Percentiles rank a stretch among this genome's conserved stretches.
These are phyloP conservation scores for Drosophila nannoptera DNA, from an alignment of 1,140 invertebrate species.

Conservation along the genomic window DNA sequence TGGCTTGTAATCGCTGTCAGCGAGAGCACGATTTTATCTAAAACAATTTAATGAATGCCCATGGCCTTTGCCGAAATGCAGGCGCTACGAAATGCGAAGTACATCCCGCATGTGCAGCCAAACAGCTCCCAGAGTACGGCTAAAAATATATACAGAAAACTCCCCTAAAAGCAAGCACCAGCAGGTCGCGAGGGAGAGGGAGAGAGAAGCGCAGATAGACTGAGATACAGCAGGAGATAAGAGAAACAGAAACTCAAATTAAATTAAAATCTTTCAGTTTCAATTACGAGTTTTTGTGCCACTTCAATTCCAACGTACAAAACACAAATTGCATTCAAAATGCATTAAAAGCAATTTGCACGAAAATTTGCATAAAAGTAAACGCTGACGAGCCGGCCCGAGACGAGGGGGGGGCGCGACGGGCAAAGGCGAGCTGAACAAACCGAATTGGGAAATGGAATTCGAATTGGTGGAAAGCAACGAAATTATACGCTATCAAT, in stretches of 20 bases:
- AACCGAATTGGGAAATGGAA: slow-evolving; percentile 22
- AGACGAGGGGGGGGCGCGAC: neutral
- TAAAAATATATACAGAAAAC: slow-evolving; percentile 30
- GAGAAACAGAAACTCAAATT: slow-evolving; percentile 76
- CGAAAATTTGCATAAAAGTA: slow-evolving; percentile 74
- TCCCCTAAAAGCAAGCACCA: slow-evolving; percentile 33
- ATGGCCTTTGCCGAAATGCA: slow-evolving; percentile 38
- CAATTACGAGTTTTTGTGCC: slow-evolving; percentile 77
- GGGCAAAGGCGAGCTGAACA: neutral
- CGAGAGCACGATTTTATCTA: slow-evolving; percentile 71
- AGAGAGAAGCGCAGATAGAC: slow-evolving; percentile 5
- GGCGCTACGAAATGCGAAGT: slow-evolving; percentile 24
- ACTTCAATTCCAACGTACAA: slow-evolving; percentile 76
- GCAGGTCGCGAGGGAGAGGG: neutral
- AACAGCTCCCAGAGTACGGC: slow-evolving; percentile 4
- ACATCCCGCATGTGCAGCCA: slow-evolving; percentile 34
- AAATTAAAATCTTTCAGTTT: slow-evolving; percentile 78
- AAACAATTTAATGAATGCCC: slow-evolving; percentile 72
- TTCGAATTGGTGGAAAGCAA: slow-evolving; percentile 40
- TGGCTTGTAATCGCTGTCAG: slow-evolving; percentile 62
- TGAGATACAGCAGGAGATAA: slow-evolving; percentile 59
- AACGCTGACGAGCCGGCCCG: slow-evolving; percentile 25
- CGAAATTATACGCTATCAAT: slow-evolving; percentile 75
- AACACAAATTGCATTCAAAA: slow-evolving; percentile 78
- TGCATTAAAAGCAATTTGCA: slow-evolving; percentile 78